phyloP scores from a whole-genome alignment of 2,113 vertebrate species.

The Cyphomyrus plagiostoma region DNA sequence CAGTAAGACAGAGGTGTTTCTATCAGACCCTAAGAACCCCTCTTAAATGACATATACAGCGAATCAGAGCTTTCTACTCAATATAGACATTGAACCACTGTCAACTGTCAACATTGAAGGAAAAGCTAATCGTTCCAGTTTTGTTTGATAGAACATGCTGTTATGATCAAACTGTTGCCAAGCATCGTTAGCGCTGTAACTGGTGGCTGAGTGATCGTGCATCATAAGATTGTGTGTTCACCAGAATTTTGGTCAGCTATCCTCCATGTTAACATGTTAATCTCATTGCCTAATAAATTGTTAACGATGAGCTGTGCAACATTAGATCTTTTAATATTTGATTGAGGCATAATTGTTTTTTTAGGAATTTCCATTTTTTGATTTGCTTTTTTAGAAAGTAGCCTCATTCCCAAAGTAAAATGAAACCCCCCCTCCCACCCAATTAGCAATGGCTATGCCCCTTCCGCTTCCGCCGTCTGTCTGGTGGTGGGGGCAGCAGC shows the following conservation, averaged over 20 bases:
- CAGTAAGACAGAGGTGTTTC: background rate
- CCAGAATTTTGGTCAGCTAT: background rate
- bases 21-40: background rate
- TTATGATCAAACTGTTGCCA: background rate
- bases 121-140: background rate
- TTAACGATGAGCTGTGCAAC: background rate
- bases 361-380: background rate
- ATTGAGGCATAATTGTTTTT: background rate
- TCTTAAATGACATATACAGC: background rate
- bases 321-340: background rate
- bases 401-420: background rate
- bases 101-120: background rate
- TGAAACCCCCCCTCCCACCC: background rate
- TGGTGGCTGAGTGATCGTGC: background rate
- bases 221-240: background rate
- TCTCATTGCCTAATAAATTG: background rate
- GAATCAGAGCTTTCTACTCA: background rate
- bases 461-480: no score
- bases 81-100: background rate
- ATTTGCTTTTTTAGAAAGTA: background rate
- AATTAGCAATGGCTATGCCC: conserved; percentile 10
- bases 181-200: background rate
- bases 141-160: background rate
- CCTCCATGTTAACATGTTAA: background rate
- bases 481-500: no score